Conservation (phyloP, 2,797 vertebrate genomes). For the Zonotrichia albicollis region DNA sequence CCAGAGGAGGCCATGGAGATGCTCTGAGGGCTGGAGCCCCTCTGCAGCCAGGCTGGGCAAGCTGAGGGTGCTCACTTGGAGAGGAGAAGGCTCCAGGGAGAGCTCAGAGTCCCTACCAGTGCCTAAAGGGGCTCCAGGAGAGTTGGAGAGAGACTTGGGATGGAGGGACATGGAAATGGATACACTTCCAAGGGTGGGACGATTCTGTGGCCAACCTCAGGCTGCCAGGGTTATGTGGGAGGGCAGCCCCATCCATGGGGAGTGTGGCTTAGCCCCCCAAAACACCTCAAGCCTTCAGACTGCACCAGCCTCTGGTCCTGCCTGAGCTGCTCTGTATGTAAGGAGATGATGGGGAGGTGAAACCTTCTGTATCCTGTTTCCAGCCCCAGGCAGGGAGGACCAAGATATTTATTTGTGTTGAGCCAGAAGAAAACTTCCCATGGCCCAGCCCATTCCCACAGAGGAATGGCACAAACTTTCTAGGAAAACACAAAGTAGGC, state of each 20-base stretch:
- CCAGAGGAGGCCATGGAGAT: background rate
- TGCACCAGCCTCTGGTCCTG: background rate
- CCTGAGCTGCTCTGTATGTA: background rate
- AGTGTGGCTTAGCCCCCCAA: background rate
- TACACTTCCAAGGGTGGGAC: background rate
- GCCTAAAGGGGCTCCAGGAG: background rate
- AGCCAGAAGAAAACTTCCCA: conserved; percentile 23
- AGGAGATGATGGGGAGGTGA: background rate
- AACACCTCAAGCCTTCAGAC: accelerated
- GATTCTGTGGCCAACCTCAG: accelerated
- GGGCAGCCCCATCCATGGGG: accelerated
- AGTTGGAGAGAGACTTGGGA: background rate
- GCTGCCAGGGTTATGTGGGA: background rate
- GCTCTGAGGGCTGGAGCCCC: background rate
- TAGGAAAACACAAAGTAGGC: conserved; percentile 40
- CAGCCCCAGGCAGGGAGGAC: background rate
- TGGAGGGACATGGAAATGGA: background rate
- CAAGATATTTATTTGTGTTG: background rate
- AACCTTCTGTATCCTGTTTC: background rate
- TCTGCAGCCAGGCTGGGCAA: background rate
- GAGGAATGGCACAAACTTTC: background rate
- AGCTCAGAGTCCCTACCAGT: background rate
- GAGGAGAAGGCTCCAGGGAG: background rate
- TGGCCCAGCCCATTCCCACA: background rate
- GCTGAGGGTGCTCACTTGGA: background rate